Base-by-base conservation (phyloP, 2,888 invertebrate species). In the Petrolisthes manimaculis region DNA sequence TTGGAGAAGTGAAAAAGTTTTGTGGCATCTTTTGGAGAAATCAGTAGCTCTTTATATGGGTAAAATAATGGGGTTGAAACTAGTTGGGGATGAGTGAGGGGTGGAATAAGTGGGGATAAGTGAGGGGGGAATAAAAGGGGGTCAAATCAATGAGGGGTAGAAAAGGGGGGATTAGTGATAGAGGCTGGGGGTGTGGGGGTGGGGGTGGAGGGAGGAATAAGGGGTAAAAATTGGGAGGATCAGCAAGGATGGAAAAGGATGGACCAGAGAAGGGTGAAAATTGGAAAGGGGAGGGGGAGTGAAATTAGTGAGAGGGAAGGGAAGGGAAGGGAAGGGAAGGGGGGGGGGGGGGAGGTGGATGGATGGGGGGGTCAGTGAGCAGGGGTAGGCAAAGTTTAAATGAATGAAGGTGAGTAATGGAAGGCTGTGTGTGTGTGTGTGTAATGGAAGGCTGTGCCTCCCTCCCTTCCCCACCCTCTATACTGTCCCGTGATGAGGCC, bases 371-470 rank as follows among this genome's bases (percentile, higher is more conserved):
- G 37, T 24, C 21, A 21, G 21, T 18, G 37, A 74, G 74, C 21
- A 74, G 74, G 74, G 74, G 21, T 74, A 67, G 74, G 37, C 74
- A 74, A 21, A 37, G 74, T 74, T 74, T 37, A 37, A 24, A 21
- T 24, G 37, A 37, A 74, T n/a, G 69, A 69, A 69, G 69, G 69
- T 14, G 67, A 67, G 69, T 18, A 69, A 12, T 24, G 74, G 74
- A n/a, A 37, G 37, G 37, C 37, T 1, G 37, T 37, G 37, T 1
- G 37, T 37, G 37, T 37, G 37, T 37, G 37, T 37, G 37, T 37
- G 37, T 37, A 37, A 37, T 37, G 37, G 37, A 37, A 37, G 37
- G 37, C 37, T n/a, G n/a, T n/a, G n/a, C 2, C 37, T 37, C 37
- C 2, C 37, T 37, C 37, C 2, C 37, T 37, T 37, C 37, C 37